Evolutionary conservation across 2,888 invertebrate genomes (phyloP).

Genomic region (Drosophila stalkeri): DNA sequence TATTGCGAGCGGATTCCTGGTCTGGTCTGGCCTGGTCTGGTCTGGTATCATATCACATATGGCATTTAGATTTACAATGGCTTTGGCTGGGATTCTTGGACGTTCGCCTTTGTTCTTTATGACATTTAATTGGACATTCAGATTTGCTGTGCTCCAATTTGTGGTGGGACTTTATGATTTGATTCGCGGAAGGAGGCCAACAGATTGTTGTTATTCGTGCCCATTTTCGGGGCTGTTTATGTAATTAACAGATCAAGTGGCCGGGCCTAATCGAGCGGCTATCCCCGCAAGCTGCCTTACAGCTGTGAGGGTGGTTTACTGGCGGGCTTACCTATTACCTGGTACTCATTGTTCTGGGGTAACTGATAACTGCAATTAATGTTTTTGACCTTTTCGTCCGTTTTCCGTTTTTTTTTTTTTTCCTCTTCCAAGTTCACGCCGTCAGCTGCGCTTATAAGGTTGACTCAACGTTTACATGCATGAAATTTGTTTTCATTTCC

Average conservation of each 20-base stretch:
- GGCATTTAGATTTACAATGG: conserved; percentile 70
- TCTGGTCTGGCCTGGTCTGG: background rate
- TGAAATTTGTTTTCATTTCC: conserved; percentile 62
- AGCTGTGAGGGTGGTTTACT: conserved; percentile 35
- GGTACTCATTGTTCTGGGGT: conserved; percentile 31
- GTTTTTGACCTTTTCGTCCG: conserved; percentile 69
- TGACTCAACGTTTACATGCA: conserved; percentile 54
- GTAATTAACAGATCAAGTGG: conserved; percentile 85
- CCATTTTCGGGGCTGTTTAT: conserved; percentile 26
- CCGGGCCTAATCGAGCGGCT: conserved; percentile 84
- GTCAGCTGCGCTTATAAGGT: conserved; percentile 53
- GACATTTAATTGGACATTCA: conserved; percentile 73
- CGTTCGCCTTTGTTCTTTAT: conserved; percentile 55
- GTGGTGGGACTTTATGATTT: conserved; percentile 69
- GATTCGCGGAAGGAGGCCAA: conserved; percentile 67
- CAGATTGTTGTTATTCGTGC: conserved; percentile 14
- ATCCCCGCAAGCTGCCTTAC: conserved; percentile 21
- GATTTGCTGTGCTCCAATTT: conserved; percentile 64
- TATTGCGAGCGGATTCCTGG: conserved; percentile 35
- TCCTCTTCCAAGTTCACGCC: conserved; percentile 39
- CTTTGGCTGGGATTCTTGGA: conserved; percentile 31
- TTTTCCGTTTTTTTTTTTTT: background rate
- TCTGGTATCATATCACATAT: conserved; percentile 39
- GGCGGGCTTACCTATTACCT: background rate
- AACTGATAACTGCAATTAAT: conserved; percentile 81